Evolutionary conservation across 2,113 vertebrate genomes (phyloP).

Genomic region (Toxotes jaculatrix): DNA sequence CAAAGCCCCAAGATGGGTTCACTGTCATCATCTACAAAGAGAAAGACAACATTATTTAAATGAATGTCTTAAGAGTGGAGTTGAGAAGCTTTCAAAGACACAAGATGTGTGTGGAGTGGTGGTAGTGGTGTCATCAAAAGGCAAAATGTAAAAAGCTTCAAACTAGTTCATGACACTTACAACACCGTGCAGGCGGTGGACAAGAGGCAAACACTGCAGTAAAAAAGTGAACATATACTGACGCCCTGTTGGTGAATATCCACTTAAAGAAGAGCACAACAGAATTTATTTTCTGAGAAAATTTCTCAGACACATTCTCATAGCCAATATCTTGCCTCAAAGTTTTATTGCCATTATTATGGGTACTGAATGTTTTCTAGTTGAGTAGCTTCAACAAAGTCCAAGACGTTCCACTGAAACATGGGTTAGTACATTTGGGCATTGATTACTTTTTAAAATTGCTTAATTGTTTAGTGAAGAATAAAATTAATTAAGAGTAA

Average conservation of each 20-base stretch:
- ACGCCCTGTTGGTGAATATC: conserved; percentile 49
- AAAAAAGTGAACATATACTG: conserved; percentile 44
- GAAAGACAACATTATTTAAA: conserved; percentile 27
- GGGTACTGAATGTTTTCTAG: not conserved
- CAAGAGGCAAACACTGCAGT: conserved; percentile 54
- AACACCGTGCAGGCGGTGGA: conserved; percentile 64
- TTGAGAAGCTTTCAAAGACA: conserved; percentile 5
- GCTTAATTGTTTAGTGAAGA: not conserved
- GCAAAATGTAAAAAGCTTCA: conserved; percentile 58
- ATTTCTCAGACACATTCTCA: not conserved
- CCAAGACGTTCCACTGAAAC: too few relatives aligned
- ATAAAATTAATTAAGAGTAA: too few relatives aligned
- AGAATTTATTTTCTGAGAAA: not conserved
- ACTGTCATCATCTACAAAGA: conserved; percentile 93
- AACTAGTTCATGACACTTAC: conserved; percentile 57
- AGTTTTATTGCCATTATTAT: not conserved
- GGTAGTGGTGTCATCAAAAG: conserved; percentile 46
- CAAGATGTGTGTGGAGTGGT: conserved; percentile 33
- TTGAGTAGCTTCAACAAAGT: not conserved
- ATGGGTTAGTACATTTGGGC: too few relatives aligned
- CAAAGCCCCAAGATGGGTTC: conserved; percentile 98
- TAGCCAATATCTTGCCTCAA: not conserved
- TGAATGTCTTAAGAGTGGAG: not conserved
- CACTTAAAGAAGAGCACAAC: conserved; percentile 39
- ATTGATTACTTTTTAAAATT: too few relatives aligned